A percentile compares a stretch with the other conserved stretches of the same genome.
Evolutionary conservation across 2,888 invertebrate genomes (phyloP).

Genomic region (Cataglyphis rosenhaueri): DNA sequence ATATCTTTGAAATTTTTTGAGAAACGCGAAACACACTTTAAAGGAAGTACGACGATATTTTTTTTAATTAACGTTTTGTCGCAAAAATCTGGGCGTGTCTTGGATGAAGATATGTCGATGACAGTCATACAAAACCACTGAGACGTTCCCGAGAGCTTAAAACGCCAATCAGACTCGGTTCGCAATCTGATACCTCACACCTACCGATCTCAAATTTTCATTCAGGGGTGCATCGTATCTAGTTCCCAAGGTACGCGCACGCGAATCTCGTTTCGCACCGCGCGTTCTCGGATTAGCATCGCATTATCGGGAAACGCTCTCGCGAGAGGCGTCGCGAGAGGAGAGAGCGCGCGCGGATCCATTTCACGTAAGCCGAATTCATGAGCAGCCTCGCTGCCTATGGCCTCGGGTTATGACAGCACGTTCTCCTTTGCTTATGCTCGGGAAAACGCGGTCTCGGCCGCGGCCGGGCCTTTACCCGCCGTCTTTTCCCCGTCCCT

Average conservation of each 20-base stretch:
- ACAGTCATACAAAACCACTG: conserved; percentile 34
- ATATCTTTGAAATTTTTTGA: background rate
- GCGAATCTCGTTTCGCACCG: conserved; percentile 53
- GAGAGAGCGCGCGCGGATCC: conserved; percentile 75
- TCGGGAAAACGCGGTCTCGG: conserved; percentile 40
- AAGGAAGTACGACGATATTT: background rate
- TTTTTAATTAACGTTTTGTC: conserved; percentile 14
- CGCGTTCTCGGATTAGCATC: conserved; percentile 82
- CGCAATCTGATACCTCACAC: conserved; percentile 42
- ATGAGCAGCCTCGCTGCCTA: conserved; percentile 76
- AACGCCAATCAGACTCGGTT: conserved; percentile 28
- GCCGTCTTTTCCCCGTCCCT: conserved; percentile 70
- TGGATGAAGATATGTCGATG: conserved; percentile 14
- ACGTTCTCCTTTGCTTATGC: conserved; percentile 11
- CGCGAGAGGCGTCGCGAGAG: conserved; percentile 56
- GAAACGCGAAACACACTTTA: background rate
- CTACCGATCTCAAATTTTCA: conserved; percentile 13
- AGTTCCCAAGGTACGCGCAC: conserved; percentile 37
- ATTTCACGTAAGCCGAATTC: conserved; percentile 86
- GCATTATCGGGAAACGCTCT: conserved; percentile 77
- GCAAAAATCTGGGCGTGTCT: background rate
- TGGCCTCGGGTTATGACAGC: conserved; percentile 76
- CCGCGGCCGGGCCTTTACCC: conserved; percentile 43
- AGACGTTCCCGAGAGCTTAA: conserved; percentile 20
- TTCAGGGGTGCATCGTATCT: conserved; percentile 20